phyloP scores from a whole-genome alignment of 2,797 vertebrate species.

The Nannoperca obscura region DNA sequence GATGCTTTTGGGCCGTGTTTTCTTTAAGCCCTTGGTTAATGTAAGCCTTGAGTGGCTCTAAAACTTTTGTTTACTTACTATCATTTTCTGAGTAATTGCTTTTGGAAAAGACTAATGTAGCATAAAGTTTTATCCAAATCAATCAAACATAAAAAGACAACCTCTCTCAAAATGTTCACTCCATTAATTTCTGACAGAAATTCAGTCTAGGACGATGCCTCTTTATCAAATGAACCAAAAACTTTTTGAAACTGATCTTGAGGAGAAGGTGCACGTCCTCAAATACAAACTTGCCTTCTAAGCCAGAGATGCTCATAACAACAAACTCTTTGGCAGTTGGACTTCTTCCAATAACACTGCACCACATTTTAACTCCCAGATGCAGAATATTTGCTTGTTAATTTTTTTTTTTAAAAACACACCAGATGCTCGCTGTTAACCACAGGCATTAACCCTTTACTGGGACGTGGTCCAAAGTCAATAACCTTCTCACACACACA shows the following conservation, averaged over 20 bases:
- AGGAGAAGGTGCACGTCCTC: constrained; percentile 14
- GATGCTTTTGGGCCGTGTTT: neutral
- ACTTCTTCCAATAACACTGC: constrained; percentile 55
- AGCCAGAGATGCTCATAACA: constrained; percentile 12
- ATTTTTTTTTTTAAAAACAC: constrained; percentile 47
- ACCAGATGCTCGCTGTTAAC: constrained; percentile 69
- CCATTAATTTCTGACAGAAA: constrained; percentile 27
- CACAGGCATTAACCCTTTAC: constrained; percentile 61
- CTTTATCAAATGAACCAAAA: constrained; percentile 5
- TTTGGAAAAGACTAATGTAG: constrained; percentile 21
- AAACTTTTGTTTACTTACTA: constrained; percentile 6
- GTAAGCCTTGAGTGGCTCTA: neutral
- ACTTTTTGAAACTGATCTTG: constrained; percentile 24
- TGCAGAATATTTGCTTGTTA: constrained; percentile 67
- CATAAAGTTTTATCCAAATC: neutral
- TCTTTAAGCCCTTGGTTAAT: constrained; percentile 7
- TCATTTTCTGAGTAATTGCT: constrained; percentile 10
- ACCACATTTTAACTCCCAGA: constrained; percentile 57
- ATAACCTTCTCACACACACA: constrained; percentile 33
- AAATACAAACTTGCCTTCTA: constrained; percentile 19
- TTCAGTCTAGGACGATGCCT: neutral
- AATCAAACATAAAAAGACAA: constrained; percentile 3
- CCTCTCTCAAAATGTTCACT: constrained; percentile 15
- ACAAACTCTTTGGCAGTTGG: constrained; percentile 36
- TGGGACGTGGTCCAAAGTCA: constrained; percentile 58